Percentiles rank a stretch among this genome's conserved stretches.
These are phyloP conservation scores for Pseudonaja textilis DNA, from an alignment of 2,113 vertebrate genomes.

Conservation along the genomic window DNA sequence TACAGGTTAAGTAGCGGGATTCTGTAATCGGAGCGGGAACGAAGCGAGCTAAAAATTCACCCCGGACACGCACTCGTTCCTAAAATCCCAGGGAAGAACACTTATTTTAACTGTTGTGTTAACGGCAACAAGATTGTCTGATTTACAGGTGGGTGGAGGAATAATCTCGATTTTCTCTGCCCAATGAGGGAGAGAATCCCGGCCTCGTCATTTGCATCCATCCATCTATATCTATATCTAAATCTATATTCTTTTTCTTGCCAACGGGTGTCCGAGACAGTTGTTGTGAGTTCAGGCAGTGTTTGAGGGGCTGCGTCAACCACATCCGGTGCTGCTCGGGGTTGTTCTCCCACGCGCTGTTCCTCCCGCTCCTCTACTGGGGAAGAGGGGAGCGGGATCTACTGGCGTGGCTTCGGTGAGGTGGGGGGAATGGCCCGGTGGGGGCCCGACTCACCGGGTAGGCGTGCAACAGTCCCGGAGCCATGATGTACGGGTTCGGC, in stretches of 20 bases:
- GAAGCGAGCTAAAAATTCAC: not conserved
- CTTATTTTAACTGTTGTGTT: not conserved
- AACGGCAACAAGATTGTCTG: not conserved
- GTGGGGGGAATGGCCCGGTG: not conserved
- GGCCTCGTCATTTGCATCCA: not conserved
- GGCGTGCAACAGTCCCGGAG: constrained; percentile 92
- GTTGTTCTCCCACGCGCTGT: constrained; percentile 61
- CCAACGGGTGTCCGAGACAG: not conserved
- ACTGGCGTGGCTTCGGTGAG: constrained; percentile 33
- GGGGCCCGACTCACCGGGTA: constrained; percentile 86
- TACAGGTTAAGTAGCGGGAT: not conserved
- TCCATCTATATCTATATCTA: not conserved
- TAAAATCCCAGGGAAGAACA: not conserved
- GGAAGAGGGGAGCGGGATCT: constrained; percentile 62
- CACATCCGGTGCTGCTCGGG: constrained; percentile 65
- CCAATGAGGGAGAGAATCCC: not conserved
- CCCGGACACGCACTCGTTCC: too few relatives aligned
- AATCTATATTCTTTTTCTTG: too few relatives aligned
- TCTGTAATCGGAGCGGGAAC: not conserved
- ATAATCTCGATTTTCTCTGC: not conserved
- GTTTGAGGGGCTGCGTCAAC: constrained; percentile 14
- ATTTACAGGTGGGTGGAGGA: not conserved
- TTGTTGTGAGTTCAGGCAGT: not conserved
- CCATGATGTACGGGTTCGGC: constrained; percentile 98
- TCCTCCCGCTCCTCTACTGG: constrained; percentile 62